A percentile compares a stretch with the other conserved stretches of the same genome.
Conservation (phyloP, 2,888 invertebrate species). For the Amiota communis region DNA sequence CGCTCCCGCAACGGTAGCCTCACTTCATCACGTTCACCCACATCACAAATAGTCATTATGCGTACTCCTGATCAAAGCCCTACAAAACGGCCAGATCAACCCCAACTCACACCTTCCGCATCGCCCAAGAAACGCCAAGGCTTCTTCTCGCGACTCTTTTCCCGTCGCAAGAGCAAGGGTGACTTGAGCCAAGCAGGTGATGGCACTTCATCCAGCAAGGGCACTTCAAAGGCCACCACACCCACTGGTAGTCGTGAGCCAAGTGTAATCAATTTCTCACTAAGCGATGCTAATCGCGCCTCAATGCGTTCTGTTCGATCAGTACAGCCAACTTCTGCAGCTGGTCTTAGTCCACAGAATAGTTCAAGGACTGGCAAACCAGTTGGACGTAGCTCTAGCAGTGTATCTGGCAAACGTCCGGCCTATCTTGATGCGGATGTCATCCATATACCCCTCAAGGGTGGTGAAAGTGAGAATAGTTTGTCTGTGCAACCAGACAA, state of each 20-base stretch:
- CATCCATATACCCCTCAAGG: conserved; percentile 80
- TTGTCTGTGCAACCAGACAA: conserved; percentile 73
- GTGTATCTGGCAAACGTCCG: conserved; percentile 77
- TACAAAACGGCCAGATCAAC: conserved; percentile 74
- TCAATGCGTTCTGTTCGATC: conserved; percentile 67
- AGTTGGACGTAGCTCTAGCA: conserved; percentile 77
- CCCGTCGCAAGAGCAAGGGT: conserved; percentile 74
- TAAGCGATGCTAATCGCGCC: conserved; percentile 67
- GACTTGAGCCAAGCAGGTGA: conserved; percentile 53
- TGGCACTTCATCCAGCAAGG: conserved; percentile 40
- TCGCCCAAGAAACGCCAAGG: conserved; percentile 78
- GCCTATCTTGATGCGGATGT: conserved; percentile 76
- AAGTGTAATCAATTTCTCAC: conserved; percentile 66
- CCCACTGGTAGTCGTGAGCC: conserved; percentile 68
- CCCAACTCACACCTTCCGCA: conserved; percentile 58
- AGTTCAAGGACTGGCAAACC: conserved; percentile 68
- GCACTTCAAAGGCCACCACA: conserved; percentile 54
- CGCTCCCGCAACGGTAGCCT: conserved; percentile 62
- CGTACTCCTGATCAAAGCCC: conserved; percentile 74
- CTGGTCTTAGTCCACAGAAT: conserved; percentile 71
- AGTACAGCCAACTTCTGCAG: conserved; percentile 59
- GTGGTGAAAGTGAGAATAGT: conserved; percentile 75
- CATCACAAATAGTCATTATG: conserved; percentile 72
- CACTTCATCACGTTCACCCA: conserved; percentile 65
- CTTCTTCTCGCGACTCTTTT: conserved; percentile 79